Conservation (phyloP, 2,113 vertebrate genomes). For the Astur gentilis region DNA sequence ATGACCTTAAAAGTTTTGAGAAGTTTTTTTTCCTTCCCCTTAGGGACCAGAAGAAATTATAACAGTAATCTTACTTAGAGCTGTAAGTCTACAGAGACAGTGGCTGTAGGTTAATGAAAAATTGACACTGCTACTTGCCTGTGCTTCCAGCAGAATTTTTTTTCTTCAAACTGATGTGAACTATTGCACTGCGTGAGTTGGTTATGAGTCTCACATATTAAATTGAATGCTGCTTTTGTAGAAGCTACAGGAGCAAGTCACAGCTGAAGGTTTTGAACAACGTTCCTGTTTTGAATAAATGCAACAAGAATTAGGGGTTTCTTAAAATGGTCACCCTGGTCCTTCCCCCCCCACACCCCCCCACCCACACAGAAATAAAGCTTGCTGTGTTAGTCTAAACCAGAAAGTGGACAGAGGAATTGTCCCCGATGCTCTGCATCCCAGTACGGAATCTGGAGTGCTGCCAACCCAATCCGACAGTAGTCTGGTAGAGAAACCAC, state of each 20-base stretch:
- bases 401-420: background rate
- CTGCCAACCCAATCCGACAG: background rate
- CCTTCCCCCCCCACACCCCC: background rate
- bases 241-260: background rate
- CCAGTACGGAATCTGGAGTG: background rate
- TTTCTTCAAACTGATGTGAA: slow-evolving; percentile 48
- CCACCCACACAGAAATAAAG: background rate
- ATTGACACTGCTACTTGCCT: slow-evolving; percentile 53
- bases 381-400: background rate
- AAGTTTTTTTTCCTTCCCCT: background rate
- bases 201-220: slow-evolving; percentile 53
- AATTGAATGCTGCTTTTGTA: background rate
- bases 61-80: slow-evolving; percentile 65
- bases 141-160: slow-evolving; percentile 44
- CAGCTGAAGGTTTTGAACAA: background rate
- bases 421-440: background rate
- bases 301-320: background rate
- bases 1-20: slow-evolving; percentile 71
- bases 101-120: slow-evolving; percentile 74
- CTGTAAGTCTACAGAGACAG: slow-evolving; percentile 52
- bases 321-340: background rate
- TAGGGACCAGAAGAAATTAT: slow-evolving; percentile 67
- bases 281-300: background rate
- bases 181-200: slow-evolving; percentile 4
- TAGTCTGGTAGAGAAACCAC: background rate